Conservation (phyloP, 30 jellyfish, hydroid and myxozoan species). For the Phacellophora camtschatica region DNA sequence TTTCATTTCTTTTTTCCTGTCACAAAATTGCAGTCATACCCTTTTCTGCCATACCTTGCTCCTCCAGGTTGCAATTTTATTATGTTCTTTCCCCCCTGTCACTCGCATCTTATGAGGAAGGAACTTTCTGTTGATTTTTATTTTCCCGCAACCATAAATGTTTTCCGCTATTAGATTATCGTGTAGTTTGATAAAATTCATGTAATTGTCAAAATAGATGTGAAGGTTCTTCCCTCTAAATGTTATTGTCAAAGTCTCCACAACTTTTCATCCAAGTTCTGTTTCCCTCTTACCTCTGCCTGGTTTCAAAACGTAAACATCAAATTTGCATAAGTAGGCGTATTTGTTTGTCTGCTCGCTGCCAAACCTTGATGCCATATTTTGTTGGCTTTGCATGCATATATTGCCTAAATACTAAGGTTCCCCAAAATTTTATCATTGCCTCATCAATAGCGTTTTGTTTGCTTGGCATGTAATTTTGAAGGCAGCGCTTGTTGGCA, state of each 20-base stretch:
- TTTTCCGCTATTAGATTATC: not conserved
- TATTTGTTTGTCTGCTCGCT: not conserved
- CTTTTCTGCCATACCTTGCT: not conserved
- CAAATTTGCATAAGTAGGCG: not conserved
- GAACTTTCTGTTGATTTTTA: not conserved
- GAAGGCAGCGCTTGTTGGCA: not conserved
- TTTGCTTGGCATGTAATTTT: not conserved
- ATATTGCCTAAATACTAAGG: not conserved
- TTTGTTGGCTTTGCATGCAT: constrained; percentile 1
- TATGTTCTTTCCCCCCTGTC: not conserved
- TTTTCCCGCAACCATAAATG: not conserved
- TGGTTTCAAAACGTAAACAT: not conserved
- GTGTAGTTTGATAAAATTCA: not conserved
- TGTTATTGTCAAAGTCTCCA: not conserved
- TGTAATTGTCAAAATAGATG: not conserved
- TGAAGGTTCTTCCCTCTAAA: not conserved
- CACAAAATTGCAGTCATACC: not conserved
- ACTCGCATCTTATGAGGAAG: constrained; percentile 1
- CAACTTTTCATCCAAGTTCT: not conserved
- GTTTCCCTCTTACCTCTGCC: not conserved
- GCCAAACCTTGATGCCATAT: not conserved
- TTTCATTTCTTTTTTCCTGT: not conserved
- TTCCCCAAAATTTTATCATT: not conserved
- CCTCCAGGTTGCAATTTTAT: not conserved
- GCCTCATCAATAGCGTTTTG: not conserved